These are phyloP conservation scores for Drosophila watanabei DNA, from an alignment of 1,140 invertebrate species.

Conservation along the genomic window DNA sequence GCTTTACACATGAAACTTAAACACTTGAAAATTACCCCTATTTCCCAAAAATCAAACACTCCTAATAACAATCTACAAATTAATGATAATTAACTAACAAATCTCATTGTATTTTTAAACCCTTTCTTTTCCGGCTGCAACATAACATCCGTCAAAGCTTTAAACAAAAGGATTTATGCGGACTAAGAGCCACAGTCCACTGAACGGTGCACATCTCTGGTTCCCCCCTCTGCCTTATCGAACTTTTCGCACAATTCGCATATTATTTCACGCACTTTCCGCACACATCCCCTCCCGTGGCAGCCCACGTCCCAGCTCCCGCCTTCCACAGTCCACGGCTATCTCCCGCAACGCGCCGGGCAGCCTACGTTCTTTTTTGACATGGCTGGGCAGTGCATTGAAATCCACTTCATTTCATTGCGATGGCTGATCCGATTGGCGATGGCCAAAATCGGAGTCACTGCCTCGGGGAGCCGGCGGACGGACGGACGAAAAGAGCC, in stretches of 20 bases:
- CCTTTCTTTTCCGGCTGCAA: neutral
- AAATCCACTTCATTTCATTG: conserved; percentile 78
- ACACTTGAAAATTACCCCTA: too few species aligned
- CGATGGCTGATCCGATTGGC: conserved; percentile 55
- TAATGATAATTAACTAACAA: neutral
- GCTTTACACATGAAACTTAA: too few species aligned
- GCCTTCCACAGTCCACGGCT: conserved; percentile 10
- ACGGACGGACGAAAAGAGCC: conserved; percentile 12
- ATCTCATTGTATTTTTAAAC: neutral
- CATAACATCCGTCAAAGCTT: conserved; percentile 6
- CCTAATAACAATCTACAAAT: neutral
- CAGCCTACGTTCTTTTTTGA: conserved; percentile 36
- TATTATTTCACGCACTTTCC: conserved; percentile 66
- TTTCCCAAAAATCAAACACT: neutral
- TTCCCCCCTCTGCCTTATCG: conserved; percentile 47
- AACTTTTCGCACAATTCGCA: conserved; percentile 76
- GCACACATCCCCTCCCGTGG: neutral
- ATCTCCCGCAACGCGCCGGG: conserved; percentile 28
- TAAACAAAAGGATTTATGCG: conserved; percentile 16
- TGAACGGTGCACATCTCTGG: neutral
- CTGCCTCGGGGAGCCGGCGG: conserved; percentile 28
- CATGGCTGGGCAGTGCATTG: conserved; percentile 71
- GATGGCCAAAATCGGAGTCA: conserved; percentile 49
- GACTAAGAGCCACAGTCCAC: neutral
- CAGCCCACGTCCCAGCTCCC: neutral